Conservation (phyloP, 1,140 invertebrate species). For the Lethrus apterus region DNA sequence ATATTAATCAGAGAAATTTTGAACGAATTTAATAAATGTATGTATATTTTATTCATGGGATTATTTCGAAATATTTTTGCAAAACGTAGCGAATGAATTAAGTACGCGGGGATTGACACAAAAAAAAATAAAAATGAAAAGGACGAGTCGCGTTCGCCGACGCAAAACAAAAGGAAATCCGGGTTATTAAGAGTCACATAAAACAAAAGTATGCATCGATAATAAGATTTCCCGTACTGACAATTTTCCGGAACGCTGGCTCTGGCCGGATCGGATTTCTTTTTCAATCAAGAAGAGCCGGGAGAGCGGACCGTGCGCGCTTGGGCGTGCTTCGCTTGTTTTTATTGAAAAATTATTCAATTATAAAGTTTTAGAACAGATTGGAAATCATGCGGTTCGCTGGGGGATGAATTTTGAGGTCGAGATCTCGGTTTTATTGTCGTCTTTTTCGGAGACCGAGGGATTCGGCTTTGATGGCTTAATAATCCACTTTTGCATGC, state of each 20-base stretch:
- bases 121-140: not conserved
- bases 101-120: not conserved
- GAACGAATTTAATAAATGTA: too few relatives aligned
- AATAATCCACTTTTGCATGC: too few relatives aligned
- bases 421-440: constrained; percentile 15
- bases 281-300: constrained; percentile 30
- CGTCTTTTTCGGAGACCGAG: too few relatives aligned
- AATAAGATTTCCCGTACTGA: constrained; percentile 27
- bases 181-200: constrained; percentile 22
- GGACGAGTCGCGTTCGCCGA: not conserved
- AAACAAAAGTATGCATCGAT: constrained; percentile 28
- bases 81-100: too few relatives aligned
- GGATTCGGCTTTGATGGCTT: too few relatives aligned
- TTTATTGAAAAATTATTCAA: constrained; percentile 42
- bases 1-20: too few relatives aligned
- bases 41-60: too few relatives aligned
- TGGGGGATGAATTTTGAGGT: constrained; percentile 25
- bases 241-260: constrained; percentile 28
- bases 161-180: not conserved
- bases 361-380: constrained; percentile 41
- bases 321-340: constrained; percentile 37
- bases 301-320: constrained; percentile 15
- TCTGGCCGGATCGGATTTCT: constrained; percentile 27
- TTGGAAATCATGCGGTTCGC: constrained; percentile 36
- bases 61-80: too few relatives aligned